These are phyloP conservation scores for Metellina segmentata DNA, from an alignment of 2,888 invertebrate species.

Conservation along the genomic window DNA sequence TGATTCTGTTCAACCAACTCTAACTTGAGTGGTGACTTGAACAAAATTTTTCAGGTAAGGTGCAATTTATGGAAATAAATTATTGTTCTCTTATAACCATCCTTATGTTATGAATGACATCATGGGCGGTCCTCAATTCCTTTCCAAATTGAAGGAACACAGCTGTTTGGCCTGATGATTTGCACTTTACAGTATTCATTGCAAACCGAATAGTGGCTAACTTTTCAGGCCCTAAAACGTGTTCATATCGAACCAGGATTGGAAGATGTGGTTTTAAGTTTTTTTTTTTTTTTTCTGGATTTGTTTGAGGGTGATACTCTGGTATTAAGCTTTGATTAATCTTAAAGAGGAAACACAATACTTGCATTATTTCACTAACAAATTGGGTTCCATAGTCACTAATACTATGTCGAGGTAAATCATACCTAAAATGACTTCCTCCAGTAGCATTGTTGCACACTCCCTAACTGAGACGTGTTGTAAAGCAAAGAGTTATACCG, in stretches of 20 bases:
- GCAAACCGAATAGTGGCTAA: neutral
- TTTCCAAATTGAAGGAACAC: neutral
- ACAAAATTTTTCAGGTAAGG: neutral
- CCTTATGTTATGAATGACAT: too few species aligned
- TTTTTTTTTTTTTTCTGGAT: slow-evolving; percentile 1
- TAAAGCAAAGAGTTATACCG: too few species aligned
- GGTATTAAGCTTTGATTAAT: neutral
- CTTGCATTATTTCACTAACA: neutral
- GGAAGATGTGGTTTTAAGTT: neutral
- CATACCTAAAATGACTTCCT: too few species aligned
- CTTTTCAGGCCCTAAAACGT: neutral
- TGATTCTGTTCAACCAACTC: too few species aligned
- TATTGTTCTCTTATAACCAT: neutral
- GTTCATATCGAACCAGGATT: neutral
- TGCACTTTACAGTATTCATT: slow-evolving; percentile 1
- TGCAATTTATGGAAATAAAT: neutral
- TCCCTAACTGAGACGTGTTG: too few species aligned
- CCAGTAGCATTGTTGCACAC: too few species aligned
- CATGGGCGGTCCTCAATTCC: neutral
- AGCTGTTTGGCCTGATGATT: neutral
- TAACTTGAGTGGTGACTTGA: neutral
- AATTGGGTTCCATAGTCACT: neutral
- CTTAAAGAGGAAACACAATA: neutral
- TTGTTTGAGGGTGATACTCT: slow-evolving; percentile 7
- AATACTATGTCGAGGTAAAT: neutral